Evolutionary conservation across 2,888 invertebrate genomes (phyloP).

Genomic region (Heliconius sara): DNA sequence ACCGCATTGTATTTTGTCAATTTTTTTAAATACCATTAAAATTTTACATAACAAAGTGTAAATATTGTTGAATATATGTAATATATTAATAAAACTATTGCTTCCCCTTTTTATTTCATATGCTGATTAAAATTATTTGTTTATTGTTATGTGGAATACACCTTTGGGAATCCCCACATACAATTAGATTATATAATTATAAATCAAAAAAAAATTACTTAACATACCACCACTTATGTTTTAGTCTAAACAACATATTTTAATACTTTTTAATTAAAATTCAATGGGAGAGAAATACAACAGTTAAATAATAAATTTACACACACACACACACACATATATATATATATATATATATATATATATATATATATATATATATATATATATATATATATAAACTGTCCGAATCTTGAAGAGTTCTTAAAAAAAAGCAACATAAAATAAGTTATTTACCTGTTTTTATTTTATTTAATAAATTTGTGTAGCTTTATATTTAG

Average conservation of each 20-base stretch:
- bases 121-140: conserved; percentile 2
- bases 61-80: conserved; percentile 14
- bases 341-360: too few relatives aligned
- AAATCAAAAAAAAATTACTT: not conserved
- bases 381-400: too few relatives aligned
- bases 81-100: not conserved
- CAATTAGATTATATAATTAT: not conserved
- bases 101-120: not conserved
- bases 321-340: too few relatives aligned
- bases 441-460: not conserved
- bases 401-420: not conserved
- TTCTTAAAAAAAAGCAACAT: not conserved
- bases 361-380: too few relatives aligned
- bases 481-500: not conserved
- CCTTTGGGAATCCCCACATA: not conserved
- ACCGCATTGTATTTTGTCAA: not conserved
- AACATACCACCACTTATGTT: not conserved
- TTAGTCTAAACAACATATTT: not conserved
- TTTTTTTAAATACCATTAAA: not conserved
- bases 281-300: not conserved
- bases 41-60: not conserved
- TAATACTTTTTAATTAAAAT: not conserved
- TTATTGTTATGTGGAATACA: not conserved
- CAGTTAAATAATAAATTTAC: too few relatives aligned
- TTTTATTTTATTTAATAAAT: not conserved